These are phyloP conservation scores for Lipophrys pholis DNA, from an alignment of 2,113 vertebrate genomes.

Conservation along the genomic window DNA sequence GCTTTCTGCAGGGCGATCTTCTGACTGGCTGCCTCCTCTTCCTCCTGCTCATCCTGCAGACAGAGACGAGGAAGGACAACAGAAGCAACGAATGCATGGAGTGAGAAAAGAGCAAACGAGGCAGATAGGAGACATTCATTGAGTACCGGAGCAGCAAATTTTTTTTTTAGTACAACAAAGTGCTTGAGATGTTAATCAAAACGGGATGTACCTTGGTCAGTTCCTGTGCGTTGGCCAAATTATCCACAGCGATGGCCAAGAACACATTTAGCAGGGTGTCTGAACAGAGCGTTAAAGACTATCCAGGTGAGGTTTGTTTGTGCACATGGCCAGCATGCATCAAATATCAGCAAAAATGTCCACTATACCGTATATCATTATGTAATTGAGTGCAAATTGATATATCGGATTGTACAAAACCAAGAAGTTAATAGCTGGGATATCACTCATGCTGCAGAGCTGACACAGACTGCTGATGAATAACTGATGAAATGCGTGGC, in stretches of 20 bases:
- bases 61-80: slow-evolving; percentile 14
- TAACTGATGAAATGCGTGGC: too few species aligned
- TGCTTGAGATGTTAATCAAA: neutral
- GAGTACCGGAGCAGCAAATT: neutral
- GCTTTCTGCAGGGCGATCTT: slow-evolving; percentile 96
- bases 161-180: too few species aligned
- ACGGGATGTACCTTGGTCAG: slow-evolving; percentile 88
- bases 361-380: neutral
- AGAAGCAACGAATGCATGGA: slow-evolving; percentile 17
- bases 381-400: slow-evolving; percentile 3
- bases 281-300: slow-evolving; percentile 74
- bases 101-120: neutral
- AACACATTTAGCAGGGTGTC: slow-evolving; percentile 96
- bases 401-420: slow-evolving; percentile 6
- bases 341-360: too few species aligned
- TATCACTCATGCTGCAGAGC: slow-evolving; percentile 5
- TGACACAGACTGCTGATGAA: neutral
- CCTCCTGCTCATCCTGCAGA: slow-evolving; percentile 94
- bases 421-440: neutral
- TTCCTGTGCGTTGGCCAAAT: slow-evolving; percentile 93
- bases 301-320: slow-evolving; percentile 37
- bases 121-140: neutral
- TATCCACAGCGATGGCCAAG: slow-evolving; percentile 96
- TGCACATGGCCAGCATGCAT: neutral
- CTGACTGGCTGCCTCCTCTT: slow-evolving; percentile 94